Evolutionary conservation across 2,888 invertebrate species (phyloP), one percentile per base, ranked within the genome.

Genomic region (Horisme vitalbata): DNA sequence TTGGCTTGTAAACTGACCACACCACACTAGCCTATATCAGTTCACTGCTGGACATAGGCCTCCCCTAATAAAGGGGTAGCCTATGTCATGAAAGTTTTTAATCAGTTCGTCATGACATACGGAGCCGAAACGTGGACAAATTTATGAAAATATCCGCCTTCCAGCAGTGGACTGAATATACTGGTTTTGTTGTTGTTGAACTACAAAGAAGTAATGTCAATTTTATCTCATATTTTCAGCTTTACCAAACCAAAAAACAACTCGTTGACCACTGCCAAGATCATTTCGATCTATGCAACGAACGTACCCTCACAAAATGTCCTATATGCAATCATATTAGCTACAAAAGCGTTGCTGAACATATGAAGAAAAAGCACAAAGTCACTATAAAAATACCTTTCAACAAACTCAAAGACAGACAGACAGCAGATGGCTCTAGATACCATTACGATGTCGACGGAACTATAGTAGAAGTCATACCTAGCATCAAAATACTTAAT

Each of bases 271-370:
- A 88, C 30, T 86, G 84, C 51, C 65, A 67, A 21, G 54, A 67
- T 0, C 87, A 88, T 39, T 86, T 84, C 37, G 79, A 83, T 7
- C 47, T 81, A 0, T 83, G 83, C 60, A 79, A 68, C 33, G 60
- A 68, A 0, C 68, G 59, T 0, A 74, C 72, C 20, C 37, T 85
- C 0, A 78, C 78, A 11, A 87, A 83, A 52, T 87, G 87, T 26
- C 87, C 87, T 0, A 57, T 82, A 0, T 87, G 87, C 21, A 64
- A 70, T 0, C 75, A 67, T 14, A 80, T 80, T 0, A 76, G 79
- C 0, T 53, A 63, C 0, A 6, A 43, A 0, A 57, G 65, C 2
- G 63, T 86, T 0, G 53, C 52, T 0, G 46, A 51, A 1, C 86
- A 87, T 18, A 53, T 86, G 1, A 55, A 50, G 2, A 1, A 52